Conservation (phyloP, 2,797 vertebrate genomes). For the Periparus ater region DNA sequence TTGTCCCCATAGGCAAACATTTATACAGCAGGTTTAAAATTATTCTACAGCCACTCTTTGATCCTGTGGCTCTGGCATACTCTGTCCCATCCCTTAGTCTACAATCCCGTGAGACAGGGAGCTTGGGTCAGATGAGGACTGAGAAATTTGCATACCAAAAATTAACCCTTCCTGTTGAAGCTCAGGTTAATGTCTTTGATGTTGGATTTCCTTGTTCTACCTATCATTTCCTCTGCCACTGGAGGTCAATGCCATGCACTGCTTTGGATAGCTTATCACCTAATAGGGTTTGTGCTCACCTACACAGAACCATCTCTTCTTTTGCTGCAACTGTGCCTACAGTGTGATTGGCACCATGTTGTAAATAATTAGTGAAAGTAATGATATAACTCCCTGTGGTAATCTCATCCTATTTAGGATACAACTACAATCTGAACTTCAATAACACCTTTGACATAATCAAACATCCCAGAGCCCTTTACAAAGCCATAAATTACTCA, state of each 20-base stretch:
- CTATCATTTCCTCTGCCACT: neutral
- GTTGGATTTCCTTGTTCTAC: neutral
- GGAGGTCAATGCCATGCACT: constrained; percentile 16
- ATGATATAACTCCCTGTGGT: constrained; percentile 66
- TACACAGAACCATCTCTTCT: neutral
- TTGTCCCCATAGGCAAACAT: neutral
- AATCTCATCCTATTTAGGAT: constrained; percentile 67
- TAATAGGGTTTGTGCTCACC: constrained; percentile 1
- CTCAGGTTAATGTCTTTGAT: neutral
- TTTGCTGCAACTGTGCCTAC: neutral
- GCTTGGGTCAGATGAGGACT: neutral
- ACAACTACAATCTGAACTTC: constrained; percentile 70
- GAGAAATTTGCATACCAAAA: neutral
- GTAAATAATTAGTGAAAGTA: constrained; percentile 67
- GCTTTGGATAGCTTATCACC: neutral
- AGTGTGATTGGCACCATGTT: constrained; percentile 53
- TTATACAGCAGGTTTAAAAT: neutral
- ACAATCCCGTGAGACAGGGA: neutral
- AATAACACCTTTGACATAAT: constrained; percentile 74
- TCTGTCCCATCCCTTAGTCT: neutral
- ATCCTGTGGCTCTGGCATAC: neutral
- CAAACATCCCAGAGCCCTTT: constrained; percentile 67
- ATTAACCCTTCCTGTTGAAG: neutral
- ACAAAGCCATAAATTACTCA: constrained; percentile 72
- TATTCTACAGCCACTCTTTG: neutral